These are phyloP conservation scores for Julus scandinavius DNA, from an alignment of 2,888 invertebrate species.

Conservation along the genomic window DNA sequence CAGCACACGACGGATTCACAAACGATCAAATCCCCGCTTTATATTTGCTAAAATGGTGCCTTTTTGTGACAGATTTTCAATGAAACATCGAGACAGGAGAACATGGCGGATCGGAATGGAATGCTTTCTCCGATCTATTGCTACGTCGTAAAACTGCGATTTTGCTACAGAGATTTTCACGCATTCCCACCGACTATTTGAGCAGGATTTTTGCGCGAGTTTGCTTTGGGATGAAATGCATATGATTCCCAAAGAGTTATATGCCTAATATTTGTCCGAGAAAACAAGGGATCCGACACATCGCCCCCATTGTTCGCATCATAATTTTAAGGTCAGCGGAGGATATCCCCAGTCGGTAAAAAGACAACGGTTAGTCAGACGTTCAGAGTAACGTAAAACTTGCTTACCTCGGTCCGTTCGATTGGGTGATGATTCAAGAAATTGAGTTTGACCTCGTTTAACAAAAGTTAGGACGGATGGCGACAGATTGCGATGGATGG, in stretches of 20 bases:
- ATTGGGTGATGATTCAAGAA: slow-evolving; percentile 57
- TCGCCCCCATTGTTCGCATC: slow-evolving; percentile 43
- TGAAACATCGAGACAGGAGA: neutral
- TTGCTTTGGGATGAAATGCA: neutral
- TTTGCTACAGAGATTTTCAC: neutral
- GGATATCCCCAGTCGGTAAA: neutral
- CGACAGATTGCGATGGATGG: slow-evolving; percentile 58
- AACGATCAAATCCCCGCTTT: neutral
- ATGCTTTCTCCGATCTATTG: neutral
- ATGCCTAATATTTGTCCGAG: neutral
- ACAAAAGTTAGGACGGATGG: slow-evolving; percentile 57
- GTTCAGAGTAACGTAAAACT: neutral
- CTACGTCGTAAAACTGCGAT: slow-evolving; percentile 20
- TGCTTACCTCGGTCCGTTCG: slow-evolving; percentile 59
- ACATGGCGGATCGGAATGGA: slow-evolving; percentile 34
- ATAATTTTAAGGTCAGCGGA: slow-evolving; percentile 26
- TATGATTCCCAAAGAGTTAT: neutral
- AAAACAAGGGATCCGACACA: neutral
- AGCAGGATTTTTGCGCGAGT: neutral
- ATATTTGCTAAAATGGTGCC: neutral
- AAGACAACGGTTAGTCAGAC: neutral
- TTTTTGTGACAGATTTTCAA: neutral
- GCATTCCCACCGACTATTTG: neutral
- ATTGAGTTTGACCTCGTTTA: slow-evolving; percentile 53
- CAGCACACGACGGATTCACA: neutral